phyloP scores from a whole-genome alignment of 1,140 invertebrate genomes.

The Drosophila yakuba region DNA sequence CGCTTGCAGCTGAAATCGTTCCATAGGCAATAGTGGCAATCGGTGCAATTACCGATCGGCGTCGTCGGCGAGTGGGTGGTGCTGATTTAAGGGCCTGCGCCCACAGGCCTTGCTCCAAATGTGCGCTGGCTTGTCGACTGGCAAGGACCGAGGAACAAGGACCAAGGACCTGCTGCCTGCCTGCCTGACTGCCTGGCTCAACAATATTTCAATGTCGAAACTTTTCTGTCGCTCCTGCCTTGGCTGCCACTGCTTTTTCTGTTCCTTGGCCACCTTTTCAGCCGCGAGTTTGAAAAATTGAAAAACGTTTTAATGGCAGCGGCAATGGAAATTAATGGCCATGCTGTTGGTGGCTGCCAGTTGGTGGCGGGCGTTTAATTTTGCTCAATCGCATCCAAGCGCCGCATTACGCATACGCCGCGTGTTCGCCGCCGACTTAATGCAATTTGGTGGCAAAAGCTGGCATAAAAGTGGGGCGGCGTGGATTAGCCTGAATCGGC shows the following conservation, averaged over 20 bases:
- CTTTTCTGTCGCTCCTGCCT: conserved; percentile 19
- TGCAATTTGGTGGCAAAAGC: conserved; percentile 44
- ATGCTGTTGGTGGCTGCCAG: conserved; percentile 40
- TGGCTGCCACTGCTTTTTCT: background rate
- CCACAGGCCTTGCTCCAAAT: conserved; percentile 19
- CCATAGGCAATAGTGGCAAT: conserved; percentile 13
- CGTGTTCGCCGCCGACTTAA: conserved; percentile 34
- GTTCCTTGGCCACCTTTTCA: conserved; percentile 35
- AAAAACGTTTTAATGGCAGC: conserved; percentile 73
- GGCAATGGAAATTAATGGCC: conserved; percentile 79
- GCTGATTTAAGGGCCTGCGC: conserved; percentile 14
- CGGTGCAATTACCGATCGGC: conserved; percentile 26
- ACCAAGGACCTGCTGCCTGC: conserved; percentile 5
- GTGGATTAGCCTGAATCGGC: conserved; percentile 35
- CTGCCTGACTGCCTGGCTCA: conserved; percentile 40
- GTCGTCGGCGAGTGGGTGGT: background rate
- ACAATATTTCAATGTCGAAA: conserved; percentile 81
- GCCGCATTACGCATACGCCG: conserved; percentile 39
- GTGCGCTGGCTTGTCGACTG: conserved; percentile 6
- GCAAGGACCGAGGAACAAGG: background rate
- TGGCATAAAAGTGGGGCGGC: background rate
- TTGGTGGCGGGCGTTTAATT: conserved; percentile 52
- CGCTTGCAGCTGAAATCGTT: background rate
- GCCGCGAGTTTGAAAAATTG: conserved; percentile 52
- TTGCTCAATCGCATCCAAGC: conserved; percentile 37